Evolutionary conservation across 2,888 invertebrate species (phyloP), one percentile per base, ranked within the genome.

Genomic region (Ferrisia virgata): DNA sequence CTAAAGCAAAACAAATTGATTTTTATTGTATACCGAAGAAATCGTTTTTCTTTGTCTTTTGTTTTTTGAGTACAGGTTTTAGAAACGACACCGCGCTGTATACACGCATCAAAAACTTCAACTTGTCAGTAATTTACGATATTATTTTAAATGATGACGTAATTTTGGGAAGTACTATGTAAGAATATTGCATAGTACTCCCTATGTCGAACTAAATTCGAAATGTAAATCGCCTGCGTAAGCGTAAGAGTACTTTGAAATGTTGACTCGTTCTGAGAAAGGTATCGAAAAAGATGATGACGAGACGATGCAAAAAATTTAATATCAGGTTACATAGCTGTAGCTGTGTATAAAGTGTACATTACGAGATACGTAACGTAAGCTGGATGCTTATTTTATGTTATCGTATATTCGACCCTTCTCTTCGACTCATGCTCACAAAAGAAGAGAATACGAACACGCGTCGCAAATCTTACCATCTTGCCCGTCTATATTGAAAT

Each of bases 1-100:
- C 47, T 18, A 31, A 53, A 80, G 80, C 53, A 76, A 76, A 76
- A 76, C 36, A 76, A 76, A 76, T 76, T 76, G 72, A 76, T 76
- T 76, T 76, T 28, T 64, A 36, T 64, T 28, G 64, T 15, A n/a
- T n/a, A n/a, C n/a, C n/a, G 28, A n/a, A 2, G 64, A 28, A 28
- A 25, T 64, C n/a, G 31, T 72, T 64, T n/a, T 13, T 4, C 40
- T 11, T 13, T 40, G 40, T 40, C 53, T 53, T 11, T 18, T n/a
- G 2, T n/a, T 43, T 2, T 43, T n/a, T 43, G 3, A 47, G 47
- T 47, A n/a, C 3, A n/a, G 13, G 47, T 47, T 47, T 47, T 47
- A 31, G 33, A 33, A 72, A n/a, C 31, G 72, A n/a, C n/a, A n/a
- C n/a, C n/a, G n/a, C n/a, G n/a, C n/a, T n/a, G n/a, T n/a, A n/a